Conservation (phyloP, 2,113 vertebrate genomes). For the Malurus elegans region DNA sequence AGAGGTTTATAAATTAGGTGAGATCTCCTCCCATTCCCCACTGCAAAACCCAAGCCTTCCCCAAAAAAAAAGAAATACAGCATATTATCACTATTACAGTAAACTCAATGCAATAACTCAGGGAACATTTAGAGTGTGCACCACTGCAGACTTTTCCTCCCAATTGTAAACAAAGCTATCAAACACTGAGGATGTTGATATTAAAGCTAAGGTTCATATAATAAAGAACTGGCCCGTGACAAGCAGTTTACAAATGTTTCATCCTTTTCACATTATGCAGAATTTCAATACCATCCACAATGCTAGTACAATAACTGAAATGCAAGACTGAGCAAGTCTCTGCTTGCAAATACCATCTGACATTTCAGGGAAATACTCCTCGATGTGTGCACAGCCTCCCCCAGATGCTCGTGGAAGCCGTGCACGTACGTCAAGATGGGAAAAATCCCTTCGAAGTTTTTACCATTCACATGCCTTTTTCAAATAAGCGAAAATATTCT, state of each 20-base stretch:
- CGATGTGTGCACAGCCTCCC: constrained; percentile 5
- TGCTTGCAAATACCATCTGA: constrained; percentile 54
- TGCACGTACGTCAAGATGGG: background rate
- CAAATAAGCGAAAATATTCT: constrained; percentile 57
- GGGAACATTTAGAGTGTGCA: constrained; percentile 63
- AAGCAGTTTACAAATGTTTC: constrained; percentile 76
- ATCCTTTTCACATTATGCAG: constrained; percentile 78
- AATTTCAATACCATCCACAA: constrained; percentile 75
- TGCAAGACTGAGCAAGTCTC: constrained; percentile 60
- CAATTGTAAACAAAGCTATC: constrained; percentile 70
- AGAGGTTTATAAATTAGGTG: constrained; percentile 34
- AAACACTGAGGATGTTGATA: constrained; percentile 69
- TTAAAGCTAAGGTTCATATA: constrained; percentile 76
- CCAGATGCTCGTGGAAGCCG: background rate
- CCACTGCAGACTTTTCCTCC: constrained; percentile 57
- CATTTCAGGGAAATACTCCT: constrained; percentile 56
- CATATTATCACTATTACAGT: constrained; percentile 44
- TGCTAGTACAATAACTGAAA: constrained; percentile 67
- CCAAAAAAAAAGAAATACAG: constrained; percentile 29
- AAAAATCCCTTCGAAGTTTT: constrained; percentile 38
- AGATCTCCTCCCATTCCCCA: constrained; percentile 38
- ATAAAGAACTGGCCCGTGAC: constrained; percentile 75
- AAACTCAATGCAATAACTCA: constrained; percentile 48
- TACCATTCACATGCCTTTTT: constrained; percentile 56
- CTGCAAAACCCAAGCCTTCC: constrained; percentile 43